phyloP scores from a whole-genome alignment of 1,140 invertebrate genomes.

The Scaptodrosophila lebanonensis region DNA sequence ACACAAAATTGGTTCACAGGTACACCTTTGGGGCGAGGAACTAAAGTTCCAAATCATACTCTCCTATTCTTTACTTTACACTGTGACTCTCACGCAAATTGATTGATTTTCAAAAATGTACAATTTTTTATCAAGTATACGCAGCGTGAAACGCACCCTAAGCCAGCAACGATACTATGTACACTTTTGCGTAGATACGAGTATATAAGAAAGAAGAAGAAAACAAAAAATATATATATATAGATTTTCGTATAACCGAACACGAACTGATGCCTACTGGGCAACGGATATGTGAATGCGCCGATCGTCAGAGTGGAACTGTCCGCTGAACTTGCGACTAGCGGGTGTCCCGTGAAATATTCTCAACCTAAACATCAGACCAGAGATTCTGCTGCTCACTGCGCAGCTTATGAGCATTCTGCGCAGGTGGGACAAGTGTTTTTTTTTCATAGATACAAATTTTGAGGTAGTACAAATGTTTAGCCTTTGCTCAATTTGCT shows the following conservation, averaged over 20 bases:
- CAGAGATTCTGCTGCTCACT: not conserved
- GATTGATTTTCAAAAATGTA: conserved; percentile 49
- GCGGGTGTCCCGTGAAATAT: conserved; percentile 21
- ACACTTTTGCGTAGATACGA: conserved; percentile 6
- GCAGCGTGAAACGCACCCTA: conserved; percentile 34
- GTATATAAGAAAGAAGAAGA: too few species aligned
- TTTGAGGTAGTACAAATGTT: not conserved
- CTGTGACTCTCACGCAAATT: conserved; percentile 23
- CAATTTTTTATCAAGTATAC: conserved; percentile 51
- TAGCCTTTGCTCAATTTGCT: not conserved
- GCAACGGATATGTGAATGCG: conserved; percentile 75
- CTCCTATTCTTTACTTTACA: conserved; percentile 12
- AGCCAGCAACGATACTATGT: conserved; percentile 17
- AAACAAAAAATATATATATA: conserved; percentile 45
- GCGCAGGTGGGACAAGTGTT: too few species aligned
- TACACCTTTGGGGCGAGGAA: too few species aligned
- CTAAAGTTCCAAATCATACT: too few species aligned
- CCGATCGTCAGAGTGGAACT: conserved; percentile 73
- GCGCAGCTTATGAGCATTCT: not conserved
- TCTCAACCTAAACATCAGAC: conserved; percentile 1
- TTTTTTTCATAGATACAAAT: too few species aligned
- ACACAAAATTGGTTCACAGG: conserved; percentile 3
- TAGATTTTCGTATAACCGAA: conserved; percentile 32
- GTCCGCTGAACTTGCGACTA: conserved; percentile 11
- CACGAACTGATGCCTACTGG: conserved; percentile 39